Conservation (phyloP, 2,113 vertebrate species). For the Clupea harengus region DNA sequence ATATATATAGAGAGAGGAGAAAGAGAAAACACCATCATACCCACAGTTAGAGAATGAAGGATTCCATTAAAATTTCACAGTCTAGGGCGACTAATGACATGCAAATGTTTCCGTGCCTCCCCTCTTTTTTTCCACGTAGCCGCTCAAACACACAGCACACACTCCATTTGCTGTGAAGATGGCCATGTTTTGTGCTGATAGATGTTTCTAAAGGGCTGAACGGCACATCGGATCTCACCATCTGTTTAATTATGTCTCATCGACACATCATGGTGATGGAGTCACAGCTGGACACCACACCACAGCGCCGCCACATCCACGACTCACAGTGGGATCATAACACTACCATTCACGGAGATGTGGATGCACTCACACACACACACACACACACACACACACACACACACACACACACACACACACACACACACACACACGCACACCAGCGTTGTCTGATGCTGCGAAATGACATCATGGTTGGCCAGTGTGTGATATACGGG, state of each 20-base stretch:
- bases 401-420: not conserved
- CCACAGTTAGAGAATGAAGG: constrained; percentile 32
- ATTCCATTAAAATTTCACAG: constrained; percentile 51
- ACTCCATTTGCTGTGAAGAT: constrained; percentile 19
- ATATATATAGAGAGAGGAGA: constrained; percentile 5
- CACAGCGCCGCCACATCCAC: not conserved
- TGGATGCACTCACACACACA: not conserved
- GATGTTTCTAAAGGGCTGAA: constrained; percentile 11
- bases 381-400: not conserved
- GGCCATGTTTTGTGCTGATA: not conserved
- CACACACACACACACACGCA: not conserved
- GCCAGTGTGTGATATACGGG: not conserved
- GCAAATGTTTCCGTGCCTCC: not conserved
- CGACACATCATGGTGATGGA: not conserved
- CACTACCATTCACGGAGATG: not conserved
- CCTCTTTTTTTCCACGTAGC: not conserved
- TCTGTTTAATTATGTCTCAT: constrained; percentile 44
- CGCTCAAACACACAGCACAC: constrained; percentile 1
- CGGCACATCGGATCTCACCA: constrained; percentile 31
- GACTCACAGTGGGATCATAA: not conserved
- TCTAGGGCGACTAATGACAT: constrained; percentile 28
- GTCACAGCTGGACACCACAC: constrained; percentile 26
- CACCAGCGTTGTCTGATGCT: not conserved
- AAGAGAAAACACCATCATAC: constrained; percentile 22
- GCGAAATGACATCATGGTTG: not conserved